Evolutionary conservation across 2,797 vertebrate genomes (phyloP).

Genomic region (Tauraco hartlaubi): DNA sequence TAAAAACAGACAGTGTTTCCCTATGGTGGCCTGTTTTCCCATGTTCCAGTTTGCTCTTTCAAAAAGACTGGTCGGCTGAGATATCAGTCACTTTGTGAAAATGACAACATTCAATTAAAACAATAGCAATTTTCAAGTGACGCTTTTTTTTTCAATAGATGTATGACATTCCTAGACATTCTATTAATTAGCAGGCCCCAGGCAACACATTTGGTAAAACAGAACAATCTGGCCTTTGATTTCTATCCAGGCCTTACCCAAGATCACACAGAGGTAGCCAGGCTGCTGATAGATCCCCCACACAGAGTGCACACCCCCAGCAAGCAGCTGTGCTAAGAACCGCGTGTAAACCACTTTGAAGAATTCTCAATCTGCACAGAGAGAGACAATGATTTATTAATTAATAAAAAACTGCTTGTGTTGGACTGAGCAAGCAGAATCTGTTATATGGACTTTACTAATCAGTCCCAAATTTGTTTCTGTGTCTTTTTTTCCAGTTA

Average conservation of each 20-base stretch:
- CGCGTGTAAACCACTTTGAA: slow-evolving; percentile 41
- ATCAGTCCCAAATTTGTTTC: not conserved
- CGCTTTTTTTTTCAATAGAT: slow-evolving; percentile 52
- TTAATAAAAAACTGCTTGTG: slow-evolving; percentile 19
- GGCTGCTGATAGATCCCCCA: slow-evolving; percentile 68
- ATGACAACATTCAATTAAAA: slow-evolving; percentile 67
- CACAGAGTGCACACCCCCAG: slow-evolving; percentile 50
- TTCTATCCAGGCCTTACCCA: slow-evolving; percentile 68
- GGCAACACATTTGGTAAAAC: slow-evolving; percentile 70
- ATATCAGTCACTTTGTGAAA: slow-evolving; percentile 60
- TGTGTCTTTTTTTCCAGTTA: not conserved
- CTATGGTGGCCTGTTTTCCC: slow-evolving; percentile 26
- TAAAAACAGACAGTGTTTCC: slow-evolving; percentile 23
- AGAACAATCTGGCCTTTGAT: slow-evolving; percentile 72
- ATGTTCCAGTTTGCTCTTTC: slow-evolving; percentile 56
- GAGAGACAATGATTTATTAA: slow-evolving; percentile 13
- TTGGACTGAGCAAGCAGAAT: not conserved
- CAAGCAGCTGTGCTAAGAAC: slow-evolving; percentile 60
- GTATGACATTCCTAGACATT: slow-evolving; percentile 73
- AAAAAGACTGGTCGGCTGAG: slow-evolving; percentile 38
- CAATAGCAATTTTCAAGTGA: slow-evolving; percentile 69
- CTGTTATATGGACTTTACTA: not conserved
- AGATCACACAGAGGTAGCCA: slow-evolving; percentile 69
- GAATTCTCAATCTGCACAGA: slow-evolving; percentile 21
- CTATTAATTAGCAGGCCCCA: slow-evolving; percentile 61